Conservation (phyloP, 2,797 vertebrate genomes). For the Helostoma temminkii region DNA sequence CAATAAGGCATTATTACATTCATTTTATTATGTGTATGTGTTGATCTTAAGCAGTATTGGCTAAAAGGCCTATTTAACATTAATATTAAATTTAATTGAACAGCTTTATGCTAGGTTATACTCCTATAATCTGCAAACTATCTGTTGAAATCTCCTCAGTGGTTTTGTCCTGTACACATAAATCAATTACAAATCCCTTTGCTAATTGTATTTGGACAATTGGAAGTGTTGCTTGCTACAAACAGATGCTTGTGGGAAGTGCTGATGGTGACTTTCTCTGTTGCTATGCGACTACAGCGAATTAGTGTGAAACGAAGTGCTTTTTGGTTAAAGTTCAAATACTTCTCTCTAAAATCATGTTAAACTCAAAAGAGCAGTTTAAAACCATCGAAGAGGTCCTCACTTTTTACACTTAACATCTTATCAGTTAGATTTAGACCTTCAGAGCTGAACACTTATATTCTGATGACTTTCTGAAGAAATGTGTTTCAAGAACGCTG, state of each 20-base stretch:
- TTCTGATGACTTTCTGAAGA: background rate
- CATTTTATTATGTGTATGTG: no score
- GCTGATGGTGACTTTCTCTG: constrained; percentile 24
- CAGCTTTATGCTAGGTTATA: constrained; percentile 1
- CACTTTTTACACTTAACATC: background rate
- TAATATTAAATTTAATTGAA: no score
- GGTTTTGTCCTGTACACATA: constrained; percentile 32
- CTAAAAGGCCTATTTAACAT: background rate
- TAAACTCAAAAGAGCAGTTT: background rate
- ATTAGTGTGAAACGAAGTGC: constrained; percentile 16
- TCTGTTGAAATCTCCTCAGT: constrained; percentile 30
- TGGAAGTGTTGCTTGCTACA: constrained; percentile 10
- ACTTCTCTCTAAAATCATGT: constrained; percentile 2
- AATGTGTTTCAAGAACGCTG: no score
- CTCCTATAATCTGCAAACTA: constrained; percentile 7
- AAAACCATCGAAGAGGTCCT: background rate
- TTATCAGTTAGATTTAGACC: background rate
- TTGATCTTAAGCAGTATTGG: no score
- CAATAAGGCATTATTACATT: no score
- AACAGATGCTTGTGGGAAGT: constrained; percentile 43
- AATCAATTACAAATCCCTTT: constrained; percentile 45
- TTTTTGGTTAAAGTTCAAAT: constrained; percentile 10
- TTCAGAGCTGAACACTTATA: background rate
- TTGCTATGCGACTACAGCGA: constrained; percentile 19
- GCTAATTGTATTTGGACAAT: constrained; percentile 49